These are phyloP conservation scores for Tetragonula carbonaria DNA, from an alignment of 2,888 invertebrate genomes.

Conservation along the genomic window DNA sequence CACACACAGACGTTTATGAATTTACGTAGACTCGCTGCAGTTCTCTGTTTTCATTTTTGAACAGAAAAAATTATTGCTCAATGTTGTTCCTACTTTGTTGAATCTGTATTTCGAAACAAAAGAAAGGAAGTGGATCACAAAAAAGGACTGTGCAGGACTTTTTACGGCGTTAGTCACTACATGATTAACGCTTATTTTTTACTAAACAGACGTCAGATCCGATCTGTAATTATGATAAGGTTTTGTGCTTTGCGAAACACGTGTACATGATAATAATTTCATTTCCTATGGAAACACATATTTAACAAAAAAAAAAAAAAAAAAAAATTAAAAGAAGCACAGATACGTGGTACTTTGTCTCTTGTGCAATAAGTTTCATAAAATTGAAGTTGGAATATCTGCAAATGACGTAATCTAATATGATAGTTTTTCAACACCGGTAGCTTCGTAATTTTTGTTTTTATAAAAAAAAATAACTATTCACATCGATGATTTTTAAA, in stretches of 20 bases:
- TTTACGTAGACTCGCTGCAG: background rate
- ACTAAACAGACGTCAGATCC: constrained; percentile 1
- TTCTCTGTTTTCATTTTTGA: background rate
- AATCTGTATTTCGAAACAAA: constrained; percentile 18
- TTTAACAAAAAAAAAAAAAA: too few relatives aligned
- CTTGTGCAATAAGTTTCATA: background rate
- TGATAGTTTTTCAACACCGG: background rate
- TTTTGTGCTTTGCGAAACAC: background rate
- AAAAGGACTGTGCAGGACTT: constrained; percentile 3
- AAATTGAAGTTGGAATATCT: background rate
- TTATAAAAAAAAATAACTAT: background rate
- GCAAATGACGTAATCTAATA: background rate
- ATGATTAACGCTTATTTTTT: constrained; percentile 25
- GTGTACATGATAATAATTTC: background rate
- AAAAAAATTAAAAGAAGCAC: too few relatives aligned
- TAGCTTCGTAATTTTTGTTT: background rate
- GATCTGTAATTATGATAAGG: constrained; percentile 13
- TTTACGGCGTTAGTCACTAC: constrained; percentile 12
- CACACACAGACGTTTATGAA: background rate
- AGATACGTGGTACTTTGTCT: too few relatives aligned
- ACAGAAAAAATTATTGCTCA: background rate
- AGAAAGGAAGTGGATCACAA: constrained; percentile 6
- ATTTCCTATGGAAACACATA: background rate
- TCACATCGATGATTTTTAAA: background rate
- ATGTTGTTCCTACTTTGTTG: background rate